Evolutionary conservation across 2,113 vertebrate species (phyloP).

Genomic region (Galeopterus variegatus): DNA sequence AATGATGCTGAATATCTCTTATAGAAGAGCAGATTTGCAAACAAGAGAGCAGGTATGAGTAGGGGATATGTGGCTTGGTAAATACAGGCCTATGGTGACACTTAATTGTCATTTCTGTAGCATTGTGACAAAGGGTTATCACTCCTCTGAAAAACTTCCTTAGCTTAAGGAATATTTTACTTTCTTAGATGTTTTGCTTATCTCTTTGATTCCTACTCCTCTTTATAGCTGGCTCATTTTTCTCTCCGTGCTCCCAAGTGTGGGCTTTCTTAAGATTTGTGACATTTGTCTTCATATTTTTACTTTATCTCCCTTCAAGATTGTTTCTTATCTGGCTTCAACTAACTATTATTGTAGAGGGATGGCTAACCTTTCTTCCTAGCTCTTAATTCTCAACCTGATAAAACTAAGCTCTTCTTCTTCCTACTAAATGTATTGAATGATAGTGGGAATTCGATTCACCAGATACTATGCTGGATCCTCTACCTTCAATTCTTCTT

Average conservation of each 20-base stretch:
- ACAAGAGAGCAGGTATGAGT: neutral
- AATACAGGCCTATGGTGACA: neutral
- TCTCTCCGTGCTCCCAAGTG: slow-evolving; percentile 34
- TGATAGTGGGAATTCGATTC: neutral
- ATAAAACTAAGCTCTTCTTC: neutral
- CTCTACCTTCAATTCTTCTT: neutral
- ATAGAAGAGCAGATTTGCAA: neutral
- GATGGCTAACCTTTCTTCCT: neutral
- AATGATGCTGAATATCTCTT: neutral
- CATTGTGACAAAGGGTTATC: neutral
- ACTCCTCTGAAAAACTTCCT: neutral
- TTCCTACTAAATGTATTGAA: neutral
- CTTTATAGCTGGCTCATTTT: neutral
- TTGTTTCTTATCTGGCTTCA: neutral
- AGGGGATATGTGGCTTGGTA: neutral
- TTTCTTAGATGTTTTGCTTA: neutral
- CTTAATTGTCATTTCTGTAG: neutral
- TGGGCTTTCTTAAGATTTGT: slow-evolving; percentile 64
- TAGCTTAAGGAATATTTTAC: neutral
- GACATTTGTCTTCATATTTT: slow-evolving; percentile 55
- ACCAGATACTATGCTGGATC: neutral
- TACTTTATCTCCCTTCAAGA: slow-evolving; percentile 26
- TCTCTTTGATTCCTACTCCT: neutral
- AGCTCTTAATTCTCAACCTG: neutral
- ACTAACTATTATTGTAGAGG: neutral